These are phyloP conservation scores for Tor tambroides DNA, from an alignment of 2,113 vertebrate species.

Conservation along the genomic window DNA sequence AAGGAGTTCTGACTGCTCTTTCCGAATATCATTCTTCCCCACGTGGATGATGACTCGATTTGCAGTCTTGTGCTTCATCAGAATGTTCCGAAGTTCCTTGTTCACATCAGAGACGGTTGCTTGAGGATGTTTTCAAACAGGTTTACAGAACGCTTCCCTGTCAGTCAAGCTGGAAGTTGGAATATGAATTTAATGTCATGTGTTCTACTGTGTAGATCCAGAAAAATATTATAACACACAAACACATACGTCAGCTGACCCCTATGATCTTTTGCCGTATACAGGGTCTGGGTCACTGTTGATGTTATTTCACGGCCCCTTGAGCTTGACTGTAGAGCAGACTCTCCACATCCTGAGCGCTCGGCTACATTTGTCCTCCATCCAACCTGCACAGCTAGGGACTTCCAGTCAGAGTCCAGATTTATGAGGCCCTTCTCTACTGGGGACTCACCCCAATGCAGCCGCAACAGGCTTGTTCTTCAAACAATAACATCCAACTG, in stretches of 20 bases:
- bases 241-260: slow-evolving; percentile 42
- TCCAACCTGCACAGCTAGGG: slow-evolving; percentile 85
- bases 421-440: slow-evolving; percentile 84
- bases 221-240: slow-evolving; percentile 64
- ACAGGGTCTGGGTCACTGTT: slow-evolving; percentile 71
- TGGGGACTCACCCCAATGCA: slow-evolving; percentile 80
- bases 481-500: slow-evolving; percentile 86
- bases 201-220: background rate
- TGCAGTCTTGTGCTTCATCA: too few relatives aligned
- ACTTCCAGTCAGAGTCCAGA: slow-evolving; percentile 85
- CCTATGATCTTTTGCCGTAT: slow-evolving; percentile 25
- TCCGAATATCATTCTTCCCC: too few relatives aligned
- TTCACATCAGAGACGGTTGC: too few relatives aligned
- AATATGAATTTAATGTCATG: background rate
- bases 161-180: background rate
- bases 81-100: too few relatives aligned
- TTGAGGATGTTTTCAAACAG: background rate
- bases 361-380: slow-evolving; percentile 86
- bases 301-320: slow-evolving; percentile 84
- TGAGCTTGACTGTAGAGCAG: slow-evolving; percentile 50
- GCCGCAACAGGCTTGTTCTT: slow-evolving; percentile 79
- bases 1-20: too few relatives aligned
- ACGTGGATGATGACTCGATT: too few relatives aligned
- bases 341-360: slow-evolving; percentile 82
- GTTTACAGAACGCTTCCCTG: background rate